These are phyloP conservation scores for Pyrgilauda ruficollis DNA, from an alignment of 2,113 vertebrate genomes.

Conservation along the genomic window DNA sequence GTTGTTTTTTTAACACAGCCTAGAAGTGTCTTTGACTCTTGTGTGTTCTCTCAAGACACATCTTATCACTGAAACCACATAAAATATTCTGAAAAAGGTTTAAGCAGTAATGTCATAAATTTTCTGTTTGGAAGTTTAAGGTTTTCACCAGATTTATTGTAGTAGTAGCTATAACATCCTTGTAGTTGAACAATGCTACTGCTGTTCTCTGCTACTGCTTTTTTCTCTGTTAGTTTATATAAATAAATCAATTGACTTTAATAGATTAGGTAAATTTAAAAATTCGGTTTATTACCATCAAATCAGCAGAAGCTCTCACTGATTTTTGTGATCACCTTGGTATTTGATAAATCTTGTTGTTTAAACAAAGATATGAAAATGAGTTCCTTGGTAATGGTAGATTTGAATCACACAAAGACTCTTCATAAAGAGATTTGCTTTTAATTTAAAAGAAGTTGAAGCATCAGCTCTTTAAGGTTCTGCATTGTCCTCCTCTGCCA, in stretches of 20 bases:
- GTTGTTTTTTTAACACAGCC: background rate
- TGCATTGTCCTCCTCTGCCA: background rate
- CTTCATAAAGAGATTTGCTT: background rate
- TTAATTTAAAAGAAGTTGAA: background rate
- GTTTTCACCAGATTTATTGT: background rate
- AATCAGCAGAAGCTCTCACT: background rate
- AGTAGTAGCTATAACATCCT: background rate
- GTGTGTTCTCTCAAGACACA: background rate
- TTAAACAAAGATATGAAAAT: background rate
- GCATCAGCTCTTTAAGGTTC: background rate
- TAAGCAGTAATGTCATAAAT: background rate
- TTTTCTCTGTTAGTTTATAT: background rate
- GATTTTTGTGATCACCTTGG: background rate
- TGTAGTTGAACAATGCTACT: background rate
- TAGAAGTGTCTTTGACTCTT: background rate
- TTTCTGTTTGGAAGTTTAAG: background rate
- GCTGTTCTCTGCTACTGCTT: background rate
- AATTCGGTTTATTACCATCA: background rate
- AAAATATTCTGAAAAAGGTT: background rate
- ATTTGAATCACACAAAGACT: background rate
- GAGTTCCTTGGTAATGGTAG: background rate
- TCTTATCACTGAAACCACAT: background rate
- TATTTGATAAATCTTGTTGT: background rate
- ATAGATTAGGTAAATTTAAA: background rate
- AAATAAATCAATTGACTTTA: background rate